phyloP scores from a whole-genome alignment of 1,140 invertebrate species.

The Drosophila mauritiana region DNA sequence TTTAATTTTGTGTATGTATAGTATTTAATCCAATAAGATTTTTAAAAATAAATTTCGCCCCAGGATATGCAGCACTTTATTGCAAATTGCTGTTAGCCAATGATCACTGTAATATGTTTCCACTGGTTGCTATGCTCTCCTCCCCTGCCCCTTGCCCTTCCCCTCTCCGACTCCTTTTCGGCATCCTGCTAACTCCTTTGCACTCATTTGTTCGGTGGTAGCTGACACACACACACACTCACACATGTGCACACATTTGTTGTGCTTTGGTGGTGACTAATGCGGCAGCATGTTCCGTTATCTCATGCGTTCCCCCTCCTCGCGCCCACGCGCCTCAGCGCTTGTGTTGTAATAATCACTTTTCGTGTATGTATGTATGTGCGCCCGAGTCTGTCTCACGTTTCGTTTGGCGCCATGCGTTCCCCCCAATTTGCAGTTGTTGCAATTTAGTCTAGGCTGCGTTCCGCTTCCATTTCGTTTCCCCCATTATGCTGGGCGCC shows the following conservation, averaged over 20 bases:
- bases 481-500: constrained; percentile 38
- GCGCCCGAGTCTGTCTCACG: constrained; percentile 36
- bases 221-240: constrained; percentile 41
- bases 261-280: constrained; percentile 58
- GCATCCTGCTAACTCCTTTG: constrained; percentile 32
- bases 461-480: constrained; percentile 52
- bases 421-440: constrained; percentile 55
- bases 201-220: constrained; percentile 32
- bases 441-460: constrained; percentile 60
- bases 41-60: too few relatives aligned
- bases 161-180: not conserved
- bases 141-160: not conserved
- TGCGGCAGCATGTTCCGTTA: constrained; percentile 59
- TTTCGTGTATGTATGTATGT: not conserved
- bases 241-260: constrained; percentile 58
- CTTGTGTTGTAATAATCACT: constrained; percentile 41
- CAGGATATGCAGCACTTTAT: not conserved
- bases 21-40: too few relatives aligned
- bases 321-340: constrained; percentile 17
- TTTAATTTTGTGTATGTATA: too few relatives aligned
- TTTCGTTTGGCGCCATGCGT: constrained; percentile 61
- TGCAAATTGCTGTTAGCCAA: not conserved
- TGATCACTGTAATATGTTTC: constrained; percentile 15
- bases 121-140: constrained; percentile 49
- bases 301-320: constrained; percentile 50